These are phyloP conservation scores for Epinotia nisella DNA, from an alignment of 2,888 invertebrate genomes.

Conservation along the genomic window DNA sequence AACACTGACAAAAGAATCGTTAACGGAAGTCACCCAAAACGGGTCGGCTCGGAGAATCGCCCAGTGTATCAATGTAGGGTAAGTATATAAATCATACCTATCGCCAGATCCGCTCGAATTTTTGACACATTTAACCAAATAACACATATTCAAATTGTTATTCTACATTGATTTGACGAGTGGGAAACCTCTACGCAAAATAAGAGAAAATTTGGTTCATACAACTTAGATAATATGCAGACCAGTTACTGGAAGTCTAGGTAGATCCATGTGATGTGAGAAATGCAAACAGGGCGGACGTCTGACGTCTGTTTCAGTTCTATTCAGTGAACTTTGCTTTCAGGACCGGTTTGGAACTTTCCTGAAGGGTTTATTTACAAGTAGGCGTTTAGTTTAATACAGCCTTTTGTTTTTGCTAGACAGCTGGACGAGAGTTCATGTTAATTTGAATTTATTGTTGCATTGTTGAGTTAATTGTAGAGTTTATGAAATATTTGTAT, in stretches of 20 bases:
- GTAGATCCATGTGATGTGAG: background rate
- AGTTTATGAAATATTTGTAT: too few species aligned
- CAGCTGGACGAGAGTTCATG: background rate
- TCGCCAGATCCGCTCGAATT: background rate
- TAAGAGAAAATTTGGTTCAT: too few species aligned
- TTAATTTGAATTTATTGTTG: constrained; percentile 15
- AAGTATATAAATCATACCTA: background rate
- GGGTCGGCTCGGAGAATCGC: too few species aligned
- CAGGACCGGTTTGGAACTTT: constrained; percentile 1
- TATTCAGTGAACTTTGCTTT: constrained; percentile 29
- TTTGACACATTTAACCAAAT: background rate
- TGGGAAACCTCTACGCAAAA: too few species aligned
- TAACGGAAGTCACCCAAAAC: too few species aligned
- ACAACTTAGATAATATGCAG: background rate
- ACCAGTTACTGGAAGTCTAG: background rate
- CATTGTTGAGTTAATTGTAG: too few species aligned
- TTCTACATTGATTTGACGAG: too few species aligned
- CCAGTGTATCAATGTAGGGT: background rate
- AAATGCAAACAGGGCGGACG: background rate
- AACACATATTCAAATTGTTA: too few species aligned
- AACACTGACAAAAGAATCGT: too few species aligned
- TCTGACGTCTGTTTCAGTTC: constrained; percentile 22
- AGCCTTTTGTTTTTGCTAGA: constrained; percentile 19
- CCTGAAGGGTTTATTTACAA: constrained; percentile 1
- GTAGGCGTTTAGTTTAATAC: background rate